Evolutionary conservation across 2,113 vertebrate genomes (phyloP).

Genomic region (Ahaetulla prasina): DNA sequence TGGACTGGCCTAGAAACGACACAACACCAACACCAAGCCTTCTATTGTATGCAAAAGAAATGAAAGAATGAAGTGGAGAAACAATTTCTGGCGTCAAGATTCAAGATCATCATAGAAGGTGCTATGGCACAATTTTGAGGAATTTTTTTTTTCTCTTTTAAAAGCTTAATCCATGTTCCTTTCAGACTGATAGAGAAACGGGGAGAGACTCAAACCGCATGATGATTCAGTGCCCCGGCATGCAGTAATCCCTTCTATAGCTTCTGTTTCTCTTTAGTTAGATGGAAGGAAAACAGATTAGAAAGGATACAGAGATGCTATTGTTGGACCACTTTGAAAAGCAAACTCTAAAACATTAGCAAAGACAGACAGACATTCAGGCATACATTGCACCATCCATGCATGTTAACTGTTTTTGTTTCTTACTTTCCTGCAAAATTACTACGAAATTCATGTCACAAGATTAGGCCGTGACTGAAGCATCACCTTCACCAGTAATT

Average conservation of each 20-base stretch:
- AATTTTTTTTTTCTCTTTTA: background rate
- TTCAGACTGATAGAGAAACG: background rate
- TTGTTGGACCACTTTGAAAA: slow-evolving; percentile 23
- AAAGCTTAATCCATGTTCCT: slow-evolving; percentile 22
- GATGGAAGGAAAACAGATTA: slow-evolving; percentile 23
- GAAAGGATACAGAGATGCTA: background rate
- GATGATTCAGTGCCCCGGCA: slow-evolving; percentile 26
- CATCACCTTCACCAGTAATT: background rate
- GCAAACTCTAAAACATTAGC: background rate
- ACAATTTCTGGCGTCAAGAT: slow-evolving; percentile 11
- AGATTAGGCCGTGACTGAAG: background rate
- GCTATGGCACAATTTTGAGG: background rate
- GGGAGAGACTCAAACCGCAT: slow-evolving; percentile 12
- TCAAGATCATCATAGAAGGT: background rate
- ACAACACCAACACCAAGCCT: slow-evolving; percentile 20
- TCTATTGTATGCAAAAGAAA: background rate
- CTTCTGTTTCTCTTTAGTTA: slow-evolving; percentile 31
- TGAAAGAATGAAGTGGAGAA: slow-evolving; percentile 15
- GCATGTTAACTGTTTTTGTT: background rate
- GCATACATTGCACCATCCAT: background rate
- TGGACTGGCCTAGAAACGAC: slow-evolving; percentile 28
- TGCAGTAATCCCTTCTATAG: slow-evolving; percentile 16
- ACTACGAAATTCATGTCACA: background rate
- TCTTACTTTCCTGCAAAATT: background rate
- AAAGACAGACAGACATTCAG: background rate